Evolutionary conservation across 2,797 vertebrate species (phyloP), one percentile per base, ranked within the genome.

Genomic region (Fratercula arctica): DNA sequence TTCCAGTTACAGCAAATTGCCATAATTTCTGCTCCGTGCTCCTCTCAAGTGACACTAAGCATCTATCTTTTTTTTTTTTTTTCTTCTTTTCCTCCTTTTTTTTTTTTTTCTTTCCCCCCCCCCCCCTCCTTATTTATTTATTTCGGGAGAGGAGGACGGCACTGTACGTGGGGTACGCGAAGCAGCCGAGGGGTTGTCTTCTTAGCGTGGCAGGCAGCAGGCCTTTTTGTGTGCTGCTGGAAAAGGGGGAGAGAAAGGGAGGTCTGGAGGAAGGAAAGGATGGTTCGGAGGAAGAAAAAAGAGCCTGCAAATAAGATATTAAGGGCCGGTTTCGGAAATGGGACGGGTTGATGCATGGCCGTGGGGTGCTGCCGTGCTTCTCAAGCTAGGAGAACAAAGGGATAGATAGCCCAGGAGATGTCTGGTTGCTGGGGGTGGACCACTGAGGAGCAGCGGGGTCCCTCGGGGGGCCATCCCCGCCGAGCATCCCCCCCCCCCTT

Each of bases 1-100:
- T 98, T 97, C 97, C 90, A 91, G 97, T 97, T 96, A 89, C 91
- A 97, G 95, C 95, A 98, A 98, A 98, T 98, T 98, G 98, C 97
- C 96, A 41, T 98, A 95, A 98, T 98, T 98, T 98, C 95, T 96
- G 92, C 87, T 95, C 95, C 41, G 17, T 54, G 54, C 95, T 96
- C 94, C 96, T 97, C 95, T 97, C 90, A 63, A 91, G 91, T 92
- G 97, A 97, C 96, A 82, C 93, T 90, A 69, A 95, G 83, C 79
- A 86, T 88, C 73, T 56, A 15, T 80, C 56, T 51, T 9, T 29
- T 13, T 3, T 11, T 17, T 33, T 66, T 3, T 6, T 33, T 4
- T 16, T 16, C 21, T 64, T 41, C 41, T 41, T 4, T 9, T 0
- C 3, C 9, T 5, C 8, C 0, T 13, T 16, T 3, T 21, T 14